Evolutionary conservation across 2,888 invertebrate genomes (phyloP).

Genomic region (Penaeus monodon): DNA sequence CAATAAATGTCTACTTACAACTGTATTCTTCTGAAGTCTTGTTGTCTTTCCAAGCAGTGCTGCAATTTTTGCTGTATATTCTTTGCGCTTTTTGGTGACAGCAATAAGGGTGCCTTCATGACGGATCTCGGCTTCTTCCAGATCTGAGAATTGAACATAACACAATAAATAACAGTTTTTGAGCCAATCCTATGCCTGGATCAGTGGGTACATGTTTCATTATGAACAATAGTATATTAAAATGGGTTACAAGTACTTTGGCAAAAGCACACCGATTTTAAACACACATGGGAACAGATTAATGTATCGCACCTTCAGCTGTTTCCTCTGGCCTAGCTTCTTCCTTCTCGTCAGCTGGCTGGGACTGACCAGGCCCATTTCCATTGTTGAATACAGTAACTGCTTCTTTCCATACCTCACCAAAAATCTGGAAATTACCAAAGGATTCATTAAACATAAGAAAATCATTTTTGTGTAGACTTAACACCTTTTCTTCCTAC

Average conservation of each 20-base stretch:
- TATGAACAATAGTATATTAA: too few relatives aligned
- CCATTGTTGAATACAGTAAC: not conserved
- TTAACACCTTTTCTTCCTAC: not conserved
- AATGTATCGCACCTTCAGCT: not conserved
- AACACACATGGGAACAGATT: not conserved
- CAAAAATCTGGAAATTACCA: not conserved
- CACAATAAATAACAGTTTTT: too few relatives aligned
- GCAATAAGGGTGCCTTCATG: conserved; percentile 49
- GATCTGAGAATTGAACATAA: not conserved
- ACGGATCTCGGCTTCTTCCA: conserved; percentile 43
- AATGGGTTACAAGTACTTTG: too few relatives aligned
- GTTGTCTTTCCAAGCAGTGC: conserved; percentile 35
- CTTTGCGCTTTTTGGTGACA: conserved; percentile 47
- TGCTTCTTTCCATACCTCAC: conserved; percentile 9
- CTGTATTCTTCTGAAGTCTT: conserved; percentile 39
- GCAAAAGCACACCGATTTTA: too few relatives aligned
- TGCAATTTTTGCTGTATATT: conserved; percentile 29
- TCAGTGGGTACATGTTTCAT: too few relatives aligned
- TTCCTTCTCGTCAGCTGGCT: too few relatives aligned
- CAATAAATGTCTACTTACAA: conserved; percentile 15
- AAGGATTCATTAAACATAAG: not conserved
- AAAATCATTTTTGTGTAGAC: not conserved
- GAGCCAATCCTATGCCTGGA: too few relatives aligned
- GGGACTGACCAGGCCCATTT: too few relatives aligned
- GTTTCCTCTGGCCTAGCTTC: not conserved